Evolutionary conservation across 1,140 invertebrate species (phyloP).

Genomic region (Trachymyrmex septentrionalis): DNA sequence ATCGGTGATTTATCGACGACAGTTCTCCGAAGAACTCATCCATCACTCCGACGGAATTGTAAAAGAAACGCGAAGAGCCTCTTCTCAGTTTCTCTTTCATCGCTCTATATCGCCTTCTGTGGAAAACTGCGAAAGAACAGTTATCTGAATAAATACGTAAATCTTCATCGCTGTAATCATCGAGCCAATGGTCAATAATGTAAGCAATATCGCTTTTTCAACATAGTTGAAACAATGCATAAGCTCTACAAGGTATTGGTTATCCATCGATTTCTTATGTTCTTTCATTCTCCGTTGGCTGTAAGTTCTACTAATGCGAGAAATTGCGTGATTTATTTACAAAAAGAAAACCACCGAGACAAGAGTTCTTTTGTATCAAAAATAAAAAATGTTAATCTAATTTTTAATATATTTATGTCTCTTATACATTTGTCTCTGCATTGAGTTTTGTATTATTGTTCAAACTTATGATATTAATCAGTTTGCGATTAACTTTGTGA

Average conservation of each 20-base stretch:
- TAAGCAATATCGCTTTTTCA: not conserved
- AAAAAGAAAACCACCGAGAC: not conserved
- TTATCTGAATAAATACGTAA: conserved; percentile 47
- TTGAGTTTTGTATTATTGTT: not conserved
- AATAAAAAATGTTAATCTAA: not conserved
- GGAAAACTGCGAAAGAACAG: not conserved
- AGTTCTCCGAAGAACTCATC: conserved; percentile 71
- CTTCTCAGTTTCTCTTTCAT: not conserved
- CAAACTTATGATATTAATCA: conserved; percentile 3
- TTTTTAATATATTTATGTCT: not conserved
- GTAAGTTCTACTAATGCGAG: not conserved
- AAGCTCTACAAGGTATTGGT: not conserved
- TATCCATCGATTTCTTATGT: not conserved
- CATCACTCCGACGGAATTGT: conserved; percentile 49
- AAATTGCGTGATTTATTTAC: not conserved
- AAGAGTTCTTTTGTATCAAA: not conserved
- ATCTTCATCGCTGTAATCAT: conserved; percentile 37
- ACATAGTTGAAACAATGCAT: not conserved
- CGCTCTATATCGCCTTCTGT: conserved; percentile 40
- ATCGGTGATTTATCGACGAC: conserved; percentile 69
- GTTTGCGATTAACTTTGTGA: not conserved
- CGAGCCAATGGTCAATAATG: conserved; percentile 12
- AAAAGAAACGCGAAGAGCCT: conserved; percentile 11
- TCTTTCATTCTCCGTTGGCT: not conserved
- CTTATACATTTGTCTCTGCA: not conserved